Base-by-base conservation (phyloP, 2,113 vertebrate species). In the Rutilus rutilus region DNA sequence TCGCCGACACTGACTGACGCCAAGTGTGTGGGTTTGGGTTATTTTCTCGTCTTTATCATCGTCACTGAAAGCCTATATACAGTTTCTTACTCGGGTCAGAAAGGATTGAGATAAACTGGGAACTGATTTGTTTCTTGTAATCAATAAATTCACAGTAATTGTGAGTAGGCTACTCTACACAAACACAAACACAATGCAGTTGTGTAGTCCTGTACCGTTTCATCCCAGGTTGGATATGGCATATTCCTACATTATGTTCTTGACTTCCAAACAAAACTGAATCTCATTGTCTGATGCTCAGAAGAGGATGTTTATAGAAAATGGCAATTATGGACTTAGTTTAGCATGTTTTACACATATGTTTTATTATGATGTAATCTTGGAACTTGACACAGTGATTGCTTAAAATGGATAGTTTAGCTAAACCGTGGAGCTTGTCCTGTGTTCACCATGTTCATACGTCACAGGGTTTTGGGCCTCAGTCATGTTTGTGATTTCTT, bases 1-100 rank as follows among this genome's bases (percentile, higher is more conserved):
- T 86, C 79, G 30, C 73, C 67, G 65, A 60, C 83, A 77, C 75
- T 67, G 67, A 85, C 71, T 86, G 85, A 84, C 9, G 45, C 75
- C 78, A 54, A 84, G 78, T 85, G 83, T 85, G 85, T 82, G 85
- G 88, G 62, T 69, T 86, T 57, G 52, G 45, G 57, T 23, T 57
- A 74, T 59, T 65, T 85, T 85, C 82, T 83, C 67, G 19, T 83
- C 67, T 57, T 71, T 50, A 83, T 30, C 30, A 23, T 83, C 50
- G 2, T 83, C 69, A 71, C 54, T 73, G 75, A 54, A 33, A 54
- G 27, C 75, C 75, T 33, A 84, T 5, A 64, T 45, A 2, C 17
- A 50, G 2, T 27, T 71, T 14, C 45, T 73, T n/a, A 52, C 6
- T 52, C 4, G 54, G 71, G 57, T 25, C 36, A 64, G 23, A 12